Base-by-base conservation (phyloP, 37 sponge, comb jelly and placozoan species). In the Spongilla lacustris region DNA sequence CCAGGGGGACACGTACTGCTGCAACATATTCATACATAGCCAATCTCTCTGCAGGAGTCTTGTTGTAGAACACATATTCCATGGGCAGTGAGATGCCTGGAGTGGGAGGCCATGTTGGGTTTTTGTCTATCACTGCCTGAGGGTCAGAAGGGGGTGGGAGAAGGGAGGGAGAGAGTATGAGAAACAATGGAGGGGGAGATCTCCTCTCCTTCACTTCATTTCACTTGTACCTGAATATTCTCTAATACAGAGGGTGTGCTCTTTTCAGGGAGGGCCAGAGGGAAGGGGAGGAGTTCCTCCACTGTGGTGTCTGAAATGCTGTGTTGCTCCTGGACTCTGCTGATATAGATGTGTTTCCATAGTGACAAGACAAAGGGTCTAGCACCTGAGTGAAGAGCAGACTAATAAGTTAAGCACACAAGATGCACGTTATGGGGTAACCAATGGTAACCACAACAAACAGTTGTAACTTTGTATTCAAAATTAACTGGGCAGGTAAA, bases 271-370 rank as follows among this genome's bases (percentile, higher is more conserved):
- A 22, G 75, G 0, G 31, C 75, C 32, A 74, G 0, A 0, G 82
- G n/a, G 68, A 74, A 27, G n/a, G 90, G 79, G 67, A 68, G 50
- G 26, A 89, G 86, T n/a, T 78, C 88, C 33, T 74, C 82, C 46
- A 87, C 82, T 17, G 79, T 50, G 75, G 69, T 38, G 41, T 80
- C 85, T 10, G 50, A 2, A 4, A 92, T 74, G 50, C 6, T 35
- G 21, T 84, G 81, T 73, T 84, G 29, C 66, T 21, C 35, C 75
- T 85, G 88, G 0, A 80, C 21, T 74, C 30, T 26, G 8, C 66
- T 67, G 49, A 85, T 92, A 66, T 77, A 69, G 23, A 93, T 29
- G 69, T 82, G 82, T 83, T 89, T 93, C 93, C 93, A 93, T 68
- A 93, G 76, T 27, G 32, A 33, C 78, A 93, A 36, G 21, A 89